Conservation (phyloP, 1,140 invertebrate species). For the Drosophila triauraria region DNA sequence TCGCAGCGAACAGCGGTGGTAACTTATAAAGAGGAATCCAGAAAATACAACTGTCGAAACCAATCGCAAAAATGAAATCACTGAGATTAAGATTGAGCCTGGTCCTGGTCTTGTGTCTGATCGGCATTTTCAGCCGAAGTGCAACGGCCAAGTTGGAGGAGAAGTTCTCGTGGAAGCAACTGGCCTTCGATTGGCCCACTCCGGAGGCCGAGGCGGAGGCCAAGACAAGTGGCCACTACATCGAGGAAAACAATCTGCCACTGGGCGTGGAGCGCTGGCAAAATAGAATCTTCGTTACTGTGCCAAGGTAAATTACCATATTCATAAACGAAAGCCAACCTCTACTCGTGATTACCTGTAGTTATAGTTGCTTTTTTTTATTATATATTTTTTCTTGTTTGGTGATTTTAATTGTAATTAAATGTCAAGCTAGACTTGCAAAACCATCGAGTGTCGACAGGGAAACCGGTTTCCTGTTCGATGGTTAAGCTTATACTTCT, state of each 20-base stretch:
- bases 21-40: background rate
- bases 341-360: constrained; percentile 24
- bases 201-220: constrained; percentile 87
- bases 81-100: constrained; percentile 38
- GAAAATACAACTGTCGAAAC: constrained; percentile 1
- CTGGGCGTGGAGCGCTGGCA: constrained; percentile 90
- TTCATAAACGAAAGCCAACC: constrained; percentile 22
- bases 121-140: constrained; percentile 48
- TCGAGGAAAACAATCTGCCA: constrained; percentile 90
- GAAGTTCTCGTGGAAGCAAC: constrained; percentile 88
- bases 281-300: constrained; percentile 91
- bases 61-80: constrained; percentile 35
- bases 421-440: constrained; percentile 62
- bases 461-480: constrained; percentile 65
- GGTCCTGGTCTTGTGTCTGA: constrained; percentile 51
- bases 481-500: constrained; percentile 28
- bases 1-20: constrained; percentile 44
- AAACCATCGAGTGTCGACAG: constrained; percentile 50
- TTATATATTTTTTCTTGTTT: constrained; percentile 38
- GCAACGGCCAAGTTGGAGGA: constrained; percentile 85
- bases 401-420: constrained; percentile 49
- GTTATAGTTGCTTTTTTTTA: constrained; percentile 26
- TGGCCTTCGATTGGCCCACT: constrained; percentile 90
- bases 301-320: constrained; percentile 86
- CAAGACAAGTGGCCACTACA: constrained; percentile 88